phyloP scores from a whole-genome alignment of 2,113 vertebrate species.

The Anseranas semipalmata region DNA sequence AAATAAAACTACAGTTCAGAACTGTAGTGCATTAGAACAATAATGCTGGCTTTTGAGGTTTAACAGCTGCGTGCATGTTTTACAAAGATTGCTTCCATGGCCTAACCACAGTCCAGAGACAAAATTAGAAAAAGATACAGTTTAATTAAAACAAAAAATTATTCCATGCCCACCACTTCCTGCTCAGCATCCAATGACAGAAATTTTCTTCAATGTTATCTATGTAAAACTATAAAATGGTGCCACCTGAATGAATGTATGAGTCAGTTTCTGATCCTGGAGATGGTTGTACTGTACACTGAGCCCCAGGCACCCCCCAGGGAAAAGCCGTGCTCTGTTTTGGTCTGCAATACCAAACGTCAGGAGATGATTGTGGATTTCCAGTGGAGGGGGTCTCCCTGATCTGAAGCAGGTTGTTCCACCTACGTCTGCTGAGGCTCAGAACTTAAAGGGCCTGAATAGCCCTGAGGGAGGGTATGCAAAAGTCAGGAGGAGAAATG shows the following conservation, averaged over 20 bases:
- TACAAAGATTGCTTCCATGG: background rate
- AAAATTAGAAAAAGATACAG: background rate
- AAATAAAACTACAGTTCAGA: background rate
- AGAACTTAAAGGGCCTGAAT: background rate
- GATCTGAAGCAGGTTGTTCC: background rate
- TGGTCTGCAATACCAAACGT: background rate
- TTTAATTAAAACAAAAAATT: background rate
- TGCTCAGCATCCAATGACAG: background rate
- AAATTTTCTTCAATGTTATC: background rate
- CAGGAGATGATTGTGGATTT: background rate
- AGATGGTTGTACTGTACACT: background rate
- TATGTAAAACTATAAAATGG: background rate
- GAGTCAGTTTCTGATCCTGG: background rate
- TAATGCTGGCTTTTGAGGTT: background rate
- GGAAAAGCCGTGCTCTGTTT: background rate
- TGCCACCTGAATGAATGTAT: background rate
- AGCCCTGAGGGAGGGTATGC: background rate
- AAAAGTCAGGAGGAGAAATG: background rate
- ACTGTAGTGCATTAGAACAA: background rate
- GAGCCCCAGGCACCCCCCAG: background rate
- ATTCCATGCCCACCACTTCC: background rate
- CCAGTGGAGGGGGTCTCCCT: background rate
- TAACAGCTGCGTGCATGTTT: background rate
- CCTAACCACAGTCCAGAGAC: background rate
- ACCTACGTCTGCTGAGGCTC: background rate